Evolutionary conservation across 2,888 invertebrate genomes (phyloP).

Genomic region (Acrobasis repandana): DNA sequence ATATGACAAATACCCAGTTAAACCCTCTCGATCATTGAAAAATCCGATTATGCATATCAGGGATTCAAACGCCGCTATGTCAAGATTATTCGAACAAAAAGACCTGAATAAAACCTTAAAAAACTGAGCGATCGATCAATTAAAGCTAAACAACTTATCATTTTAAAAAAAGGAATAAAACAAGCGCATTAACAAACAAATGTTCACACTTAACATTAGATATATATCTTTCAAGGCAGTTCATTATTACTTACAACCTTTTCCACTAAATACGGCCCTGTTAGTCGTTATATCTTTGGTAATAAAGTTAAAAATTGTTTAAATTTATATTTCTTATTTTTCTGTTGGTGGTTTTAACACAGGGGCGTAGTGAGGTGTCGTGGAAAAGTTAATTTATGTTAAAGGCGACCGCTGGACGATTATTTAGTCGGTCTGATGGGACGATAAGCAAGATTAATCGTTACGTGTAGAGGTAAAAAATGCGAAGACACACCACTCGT

Average conservation of each 20-base stretch:
- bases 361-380: slow-evolving; percentile 76
- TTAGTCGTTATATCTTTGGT: slow-evolving; percentile 23
- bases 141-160: slow-evolving; percentile 71
- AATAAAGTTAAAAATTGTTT: slow-evolving; percentile 41
- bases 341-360: slow-evolving; percentile 54
- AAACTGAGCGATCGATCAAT: slow-evolving; percentile 59
- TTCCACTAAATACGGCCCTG: slow-evolving; percentile 29
- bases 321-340: slow-evolving; percentile 14
- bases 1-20: slow-evolving; percentile 12
- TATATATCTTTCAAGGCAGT: slow-evolving; percentile 75
- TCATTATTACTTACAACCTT: slow-evolving; percentile 66
- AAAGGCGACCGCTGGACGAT: slow-evolving; percentile 76
- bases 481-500: slow-evolving; percentile 65
- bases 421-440: slow-evolving; percentile 75
- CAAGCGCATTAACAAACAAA: slow-evolving; percentile 80
- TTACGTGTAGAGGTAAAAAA: slow-evolving; percentile 58
- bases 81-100: slow-evolving; percentile 18
- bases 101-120: slow-evolving; percentile 22
- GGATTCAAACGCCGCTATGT: slow-evolving; percentile 13
- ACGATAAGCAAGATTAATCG: slow-evolving; percentile 79
- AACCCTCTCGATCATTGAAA: slow-evolving; percentile 17
- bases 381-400: slow-evolving; percentile 82
- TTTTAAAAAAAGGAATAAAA: slow-evolving; percentile 71
- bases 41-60: slow-evolving; percentile 27
- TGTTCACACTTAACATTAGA: slow-evolving; percentile 82